Percentiles rank a stretch among this genome's conserved stretches.
Conservation (phyloP, 2,113 vertebrate species). For the Myiozetetes cayanensis region DNA sequence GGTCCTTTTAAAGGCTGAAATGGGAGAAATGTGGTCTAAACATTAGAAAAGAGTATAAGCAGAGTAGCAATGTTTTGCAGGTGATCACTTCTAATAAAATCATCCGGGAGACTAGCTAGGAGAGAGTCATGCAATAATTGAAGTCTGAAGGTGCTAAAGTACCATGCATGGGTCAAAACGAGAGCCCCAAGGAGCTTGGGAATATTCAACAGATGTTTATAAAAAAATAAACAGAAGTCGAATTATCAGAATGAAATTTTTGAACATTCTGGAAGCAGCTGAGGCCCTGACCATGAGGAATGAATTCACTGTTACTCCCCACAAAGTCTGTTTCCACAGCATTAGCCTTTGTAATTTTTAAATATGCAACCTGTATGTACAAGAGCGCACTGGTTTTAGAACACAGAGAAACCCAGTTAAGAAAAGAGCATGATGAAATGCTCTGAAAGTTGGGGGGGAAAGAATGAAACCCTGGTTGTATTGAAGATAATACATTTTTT, state of each 20-base stretch:
- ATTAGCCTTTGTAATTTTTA: neutral
- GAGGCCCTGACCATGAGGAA: neutral
- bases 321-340: neutral
- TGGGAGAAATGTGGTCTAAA: neutral
- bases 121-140: neutral
- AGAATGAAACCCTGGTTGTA: neutral
- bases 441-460: neutral
- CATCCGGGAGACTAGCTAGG: neutral
- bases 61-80: neutral
- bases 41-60: neutral
- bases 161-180: neutral
- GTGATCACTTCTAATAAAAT: neutral
- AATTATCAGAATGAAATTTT: neutral
- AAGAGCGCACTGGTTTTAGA: neutral
- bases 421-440: neutral
- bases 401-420: neutral
- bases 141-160: neutral
- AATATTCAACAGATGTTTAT: neutral
- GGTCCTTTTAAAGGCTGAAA: neutral
- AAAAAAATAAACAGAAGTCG: neutral
- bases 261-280: neutral
- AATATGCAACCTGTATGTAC: neutral
- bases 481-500: neutral
- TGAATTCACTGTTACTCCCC: neutral
- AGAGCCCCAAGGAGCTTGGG: neutral